Conservation (phyloP, 1,140 invertebrate genomes). For the Zaprionus africanus region DNA sequence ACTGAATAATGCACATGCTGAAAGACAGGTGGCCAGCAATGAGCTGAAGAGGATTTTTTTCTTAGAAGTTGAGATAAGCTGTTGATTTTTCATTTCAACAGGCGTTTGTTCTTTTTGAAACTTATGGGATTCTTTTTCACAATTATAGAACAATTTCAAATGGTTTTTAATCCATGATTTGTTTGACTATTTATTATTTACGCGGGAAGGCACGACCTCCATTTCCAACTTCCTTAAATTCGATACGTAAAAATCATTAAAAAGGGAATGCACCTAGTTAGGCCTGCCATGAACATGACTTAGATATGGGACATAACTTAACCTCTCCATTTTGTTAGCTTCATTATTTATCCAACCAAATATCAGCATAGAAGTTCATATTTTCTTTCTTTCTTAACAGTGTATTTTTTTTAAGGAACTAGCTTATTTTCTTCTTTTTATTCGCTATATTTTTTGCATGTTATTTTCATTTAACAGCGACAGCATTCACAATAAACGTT, state of each 20-base stretch:
- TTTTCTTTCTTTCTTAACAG: not conserved
- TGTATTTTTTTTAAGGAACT: not conserved
- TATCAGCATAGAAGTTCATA: too few relatives aligned
- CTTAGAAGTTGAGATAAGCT: too few relatives aligned
- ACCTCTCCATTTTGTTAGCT: not conserved
- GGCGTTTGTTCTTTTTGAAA: too few relatives aligned
- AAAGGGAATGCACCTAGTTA: constrained; percentile 51
- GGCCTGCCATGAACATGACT: too few relatives aligned
- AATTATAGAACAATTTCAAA: too few relatives aligned
- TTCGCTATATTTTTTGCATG: constrained; percentile 16
- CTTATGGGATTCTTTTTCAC: too few relatives aligned
- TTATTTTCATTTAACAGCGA: constrained; percentile 53
- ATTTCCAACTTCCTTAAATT: constrained; percentile 84
- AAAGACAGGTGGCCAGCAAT: not conserved
- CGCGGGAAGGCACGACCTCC: constrained; percentile 82
- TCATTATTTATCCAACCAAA: not conserved
- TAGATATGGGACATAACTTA: too few relatives aligned
- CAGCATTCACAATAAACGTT: constrained; percentile 60
- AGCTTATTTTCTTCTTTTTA: not conserved
- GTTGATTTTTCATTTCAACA: too few relatives aligned
- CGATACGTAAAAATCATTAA: constrained; percentile 70
- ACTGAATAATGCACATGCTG: not conserved
- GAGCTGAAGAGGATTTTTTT: too few relatives aligned
- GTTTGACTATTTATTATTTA: constrained; percentile 24
- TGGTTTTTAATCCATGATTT: not conserved